Evolutionary conservation across 2,888 invertebrate genomes (phyloP), one percentile per base, ranked within the genome.

Genomic region (Lithophane leautieri): DNA sequence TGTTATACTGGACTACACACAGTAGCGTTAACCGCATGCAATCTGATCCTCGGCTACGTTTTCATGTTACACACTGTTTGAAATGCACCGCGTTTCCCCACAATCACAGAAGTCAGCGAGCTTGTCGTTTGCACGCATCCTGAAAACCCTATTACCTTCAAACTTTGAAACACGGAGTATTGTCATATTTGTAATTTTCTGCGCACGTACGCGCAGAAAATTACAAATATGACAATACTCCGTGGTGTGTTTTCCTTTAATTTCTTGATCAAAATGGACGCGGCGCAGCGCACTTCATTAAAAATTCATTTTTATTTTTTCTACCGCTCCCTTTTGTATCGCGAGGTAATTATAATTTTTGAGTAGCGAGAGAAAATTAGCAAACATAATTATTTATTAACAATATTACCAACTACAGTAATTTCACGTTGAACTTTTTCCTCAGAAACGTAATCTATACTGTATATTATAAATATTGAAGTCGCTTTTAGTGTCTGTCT

Each of bases 321-420:
- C 78, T 73, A 78, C 65, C 76, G 42, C 68, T 70, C 80, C 69
- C 75, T 78, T 73, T 78, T 66, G 76, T 84, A 79, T 79, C 70
- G 75, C 71, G 83, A 79, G 72, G 80, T 88, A 86, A 89, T 89
- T 90, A 86, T 85, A 61, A 86, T 87, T 87, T 88, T 81, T 78
- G 73, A 79, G 74, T 62, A 81, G 76, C 77, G 80, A 69, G 68
- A 82, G 84, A 80, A 87, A 89, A 88, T 87, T 86, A 84, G 79
- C 81, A 72, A 78, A 76, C 76, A 73, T 79, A 72, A 78, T 85
- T 74, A 83, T 82, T 71, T 80, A 84, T 76, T 85, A 54, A 82
- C 65, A 66, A 72, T 86, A 50, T 19, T 76, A 61, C 28, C 28
- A 28, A 22, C 71, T 73, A 61, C 72, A 47, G 60, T 61, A 12